Percentiles rank a stretch among this genome's conserved stretches.
Conservation (phyloP, 1,140 invertebrate species). For the Cotesia typhae region DNA sequence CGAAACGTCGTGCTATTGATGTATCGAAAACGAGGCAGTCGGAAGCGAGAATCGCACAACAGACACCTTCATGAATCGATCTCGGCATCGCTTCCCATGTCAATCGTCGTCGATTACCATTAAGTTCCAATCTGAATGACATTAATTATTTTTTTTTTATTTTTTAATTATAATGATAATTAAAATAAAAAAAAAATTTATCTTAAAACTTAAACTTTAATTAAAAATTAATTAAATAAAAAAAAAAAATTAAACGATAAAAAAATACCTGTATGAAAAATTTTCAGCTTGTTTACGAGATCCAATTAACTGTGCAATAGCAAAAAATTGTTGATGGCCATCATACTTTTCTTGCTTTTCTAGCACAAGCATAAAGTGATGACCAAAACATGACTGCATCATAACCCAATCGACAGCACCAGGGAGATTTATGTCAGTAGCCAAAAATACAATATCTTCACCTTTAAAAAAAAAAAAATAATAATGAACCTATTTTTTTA, state of each 20-base stretch:
- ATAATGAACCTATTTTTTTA: neutral
- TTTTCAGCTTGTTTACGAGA: constrained; percentile 98
- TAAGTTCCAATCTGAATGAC: constrained; percentile 82
- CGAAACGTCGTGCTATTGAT: constrained; percentile 96
- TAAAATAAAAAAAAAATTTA: too few species aligned
- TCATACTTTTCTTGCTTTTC: constrained; percentile 99
- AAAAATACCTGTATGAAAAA: constrained; percentile 89
- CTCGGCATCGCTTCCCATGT: constrained; percentile 99
- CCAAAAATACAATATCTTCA: constrained; percentile 99
- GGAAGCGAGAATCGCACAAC: constrained; percentile 96
- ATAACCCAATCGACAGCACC: constrained; percentile 99
- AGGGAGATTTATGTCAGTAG: constrained; percentile 98
- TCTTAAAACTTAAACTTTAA: too few species aligned
- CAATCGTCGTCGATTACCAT: constrained; percentile 89
- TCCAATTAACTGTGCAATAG: constrained; percentile 98
- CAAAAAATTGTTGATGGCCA: constrained; percentile 98
- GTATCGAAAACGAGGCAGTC: constrained; percentile 99
- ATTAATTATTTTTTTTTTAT: too few species aligned
- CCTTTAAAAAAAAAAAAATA: constrained; percentile 59
- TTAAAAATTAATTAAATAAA: too few species aligned
- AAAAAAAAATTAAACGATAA: neutral
- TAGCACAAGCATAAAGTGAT: constrained; percentile 98
- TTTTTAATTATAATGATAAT: neutral
- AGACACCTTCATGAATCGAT: constrained; percentile 98
- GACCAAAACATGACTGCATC: constrained; percentile 99